Conservation (phyloP, 2,113 vertebrate species). For the Paratilapia polleni region DNA sequence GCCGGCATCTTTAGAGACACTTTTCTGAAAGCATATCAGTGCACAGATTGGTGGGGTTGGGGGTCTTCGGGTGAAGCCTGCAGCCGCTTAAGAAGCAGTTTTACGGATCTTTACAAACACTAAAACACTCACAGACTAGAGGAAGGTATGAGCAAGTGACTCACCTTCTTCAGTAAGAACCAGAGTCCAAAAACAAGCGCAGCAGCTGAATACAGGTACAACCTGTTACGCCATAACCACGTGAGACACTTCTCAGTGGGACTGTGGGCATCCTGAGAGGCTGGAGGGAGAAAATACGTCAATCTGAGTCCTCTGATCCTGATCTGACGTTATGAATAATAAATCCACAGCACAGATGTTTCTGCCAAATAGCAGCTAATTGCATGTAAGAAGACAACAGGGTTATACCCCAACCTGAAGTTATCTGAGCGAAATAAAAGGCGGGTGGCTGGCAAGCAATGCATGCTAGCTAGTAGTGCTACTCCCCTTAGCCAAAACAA, state of each 20-base stretch:
- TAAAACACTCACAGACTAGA: background rate
- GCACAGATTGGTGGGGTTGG: background rate
- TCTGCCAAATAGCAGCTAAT: background rate
- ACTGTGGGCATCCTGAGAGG: constrained; percentile 64
- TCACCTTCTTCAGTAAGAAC: constrained; percentile 83
- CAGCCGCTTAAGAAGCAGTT: background rate
- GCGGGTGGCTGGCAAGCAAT: background rate
- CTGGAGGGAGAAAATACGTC: constrained; percentile 41
- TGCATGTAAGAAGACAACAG: background rate
- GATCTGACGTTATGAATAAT: background rate
- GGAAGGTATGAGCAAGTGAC: background rate
- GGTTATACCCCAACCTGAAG: background rate
- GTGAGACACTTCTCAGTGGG: constrained; percentile 64
- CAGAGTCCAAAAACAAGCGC: constrained; percentile 85
- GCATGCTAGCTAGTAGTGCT: constrained; percentile 23
- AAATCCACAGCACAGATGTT: background rate
- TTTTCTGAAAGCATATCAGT: constrained; percentile 43
- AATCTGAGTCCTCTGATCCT: background rate
- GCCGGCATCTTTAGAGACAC: background rate
- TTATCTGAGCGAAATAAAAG: constrained; percentile 8
- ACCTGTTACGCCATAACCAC: constrained; percentile 86
- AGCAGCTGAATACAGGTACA: constrained; percentile 87
- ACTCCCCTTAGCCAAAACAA: background rate
- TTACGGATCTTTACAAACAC: background rate
- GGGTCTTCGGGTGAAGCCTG: rapidly evolving